Percentiles rank a stretch among this genome's conserved stretches.
Conservation (phyloP, 2,113 vertebrate genomes). For the Hippocampus zosterae region DNA sequence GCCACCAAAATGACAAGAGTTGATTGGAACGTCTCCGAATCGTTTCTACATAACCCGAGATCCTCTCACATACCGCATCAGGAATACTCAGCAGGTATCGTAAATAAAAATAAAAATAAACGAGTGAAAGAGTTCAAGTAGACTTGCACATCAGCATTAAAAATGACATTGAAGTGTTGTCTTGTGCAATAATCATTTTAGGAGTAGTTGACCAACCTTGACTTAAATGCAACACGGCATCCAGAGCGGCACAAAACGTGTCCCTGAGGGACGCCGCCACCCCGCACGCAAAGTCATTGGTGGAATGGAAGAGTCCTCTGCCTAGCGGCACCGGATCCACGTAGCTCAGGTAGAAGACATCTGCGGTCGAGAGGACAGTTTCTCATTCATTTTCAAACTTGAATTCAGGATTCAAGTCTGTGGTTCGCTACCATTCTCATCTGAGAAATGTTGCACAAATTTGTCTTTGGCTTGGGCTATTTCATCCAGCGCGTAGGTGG, state of each 20-base stretch:
- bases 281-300: constrained; percentile 42
- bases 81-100: no score
- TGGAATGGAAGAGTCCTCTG: constrained; percentile 52
- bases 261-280: constrained; percentile 26
- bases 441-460: constrained; percentile 60
- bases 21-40: background rate
- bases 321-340: constrained; percentile 61
- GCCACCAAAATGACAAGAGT: background rate
- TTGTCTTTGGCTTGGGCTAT: constrained; percentile 54
- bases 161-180: no score
- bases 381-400: rapidly evolving
- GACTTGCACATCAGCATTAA: no score
- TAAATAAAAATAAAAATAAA: no score
- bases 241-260: constrained; percentile 35
- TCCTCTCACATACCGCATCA: background rate
- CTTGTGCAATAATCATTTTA: no score
- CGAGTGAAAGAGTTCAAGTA: no score
- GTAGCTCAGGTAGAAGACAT: constrained; percentile 64
- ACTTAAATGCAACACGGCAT: constrained; percentile 28
- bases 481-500: constrained; percentile 55
- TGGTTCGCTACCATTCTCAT: constrained; percentile 57
- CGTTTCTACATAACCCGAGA: background rate
- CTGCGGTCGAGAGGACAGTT: constrained; percentile 34
- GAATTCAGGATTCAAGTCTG: background rate
- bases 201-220: constrained; percentile 40